phyloP scores from a whole-genome alignment of 2,113 vertebrate species.

The Mirounga angustirostris region DNA sequence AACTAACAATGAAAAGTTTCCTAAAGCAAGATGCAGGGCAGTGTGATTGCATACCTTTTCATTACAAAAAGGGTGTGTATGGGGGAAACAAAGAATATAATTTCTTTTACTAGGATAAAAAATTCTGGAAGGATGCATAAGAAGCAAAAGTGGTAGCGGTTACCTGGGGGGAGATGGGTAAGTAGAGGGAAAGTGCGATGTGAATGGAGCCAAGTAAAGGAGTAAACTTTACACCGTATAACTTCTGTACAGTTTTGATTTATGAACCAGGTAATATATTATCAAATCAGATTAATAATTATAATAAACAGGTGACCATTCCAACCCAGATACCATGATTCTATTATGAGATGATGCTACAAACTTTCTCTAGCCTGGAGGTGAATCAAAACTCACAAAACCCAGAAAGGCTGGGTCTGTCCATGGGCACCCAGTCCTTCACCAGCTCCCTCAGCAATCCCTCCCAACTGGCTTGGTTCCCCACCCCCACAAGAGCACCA shows the following conservation, averaged over 20 bases:
- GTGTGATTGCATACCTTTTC: neutral
- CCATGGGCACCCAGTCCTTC: neutral
- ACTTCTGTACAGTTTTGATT: constrained; percentile 28
- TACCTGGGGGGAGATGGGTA: neutral
- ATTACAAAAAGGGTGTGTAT: neutral
- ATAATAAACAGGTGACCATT: neutral
- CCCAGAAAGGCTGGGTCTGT: neutral
- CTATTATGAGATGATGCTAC: neutral
- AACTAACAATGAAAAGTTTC: neutral
- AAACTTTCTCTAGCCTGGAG: neutral
- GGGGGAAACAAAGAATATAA: neutral
- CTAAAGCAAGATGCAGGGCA: neutral
- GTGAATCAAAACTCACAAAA: constrained; percentile 5
- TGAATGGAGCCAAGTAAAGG: neutral
- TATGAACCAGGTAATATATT: neutral
- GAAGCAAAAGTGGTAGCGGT: neutral
- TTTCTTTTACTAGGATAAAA: constrained; percentile 12
- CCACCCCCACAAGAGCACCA: neutral
- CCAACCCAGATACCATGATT: neutral
- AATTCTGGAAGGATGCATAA: neutral
- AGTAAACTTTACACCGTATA: neutral
- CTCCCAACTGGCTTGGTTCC: neutral
- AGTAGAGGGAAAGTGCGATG: neutral
- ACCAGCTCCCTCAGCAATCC: constrained; percentile 5
- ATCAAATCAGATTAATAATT: neutral